phyloP scores from a whole-genome alignment of 2,113 vertebrate species.

The Ptyas mucosa region DNA sequence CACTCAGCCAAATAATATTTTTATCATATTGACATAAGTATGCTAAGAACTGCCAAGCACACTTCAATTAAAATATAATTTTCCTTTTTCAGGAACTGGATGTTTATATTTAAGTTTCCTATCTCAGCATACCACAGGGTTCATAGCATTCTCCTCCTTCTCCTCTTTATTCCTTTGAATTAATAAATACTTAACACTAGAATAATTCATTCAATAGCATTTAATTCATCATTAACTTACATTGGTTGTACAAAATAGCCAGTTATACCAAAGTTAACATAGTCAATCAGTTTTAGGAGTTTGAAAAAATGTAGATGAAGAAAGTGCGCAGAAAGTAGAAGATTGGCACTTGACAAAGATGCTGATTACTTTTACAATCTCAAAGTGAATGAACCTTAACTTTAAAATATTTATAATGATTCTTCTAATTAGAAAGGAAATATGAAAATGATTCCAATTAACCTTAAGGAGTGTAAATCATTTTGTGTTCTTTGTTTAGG shows the following conservation, averaged over 20 bases:
- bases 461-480: conserved; percentile 32
- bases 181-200: not conserved
- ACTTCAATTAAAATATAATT: conserved; percentile 33
- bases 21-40: conserved; percentile 35
- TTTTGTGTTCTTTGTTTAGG: conserved; percentile 42
- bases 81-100: conserved; percentile 26
- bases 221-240: not conserved
- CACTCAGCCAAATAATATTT: conserved; percentile 39
- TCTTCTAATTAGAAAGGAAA: conserved; percentile 22
- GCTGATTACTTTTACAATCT: not conserved
- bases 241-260: not conserved
- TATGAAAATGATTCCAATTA: conserved; percentile 24
- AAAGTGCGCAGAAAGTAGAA: not conserved
- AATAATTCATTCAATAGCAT: not conserved
- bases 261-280: not conserved
- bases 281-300: not conserved
- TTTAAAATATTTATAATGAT: not conserved
- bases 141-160: not conserved
- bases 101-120: conserved; percentile 33
- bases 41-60: conserved; percentile 37
- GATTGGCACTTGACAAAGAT: not conserved
- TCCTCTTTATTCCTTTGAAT: conserved; percentile 13
- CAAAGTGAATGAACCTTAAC: not conserved
- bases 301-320: not conserved
- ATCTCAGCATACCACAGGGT: not conserved